A percentile compares a stretch with the other conserved stretches of the same genome.
Conservation (phyloP, 2,797 vertebrate species). For the Enteromius mattozi region DNA sequence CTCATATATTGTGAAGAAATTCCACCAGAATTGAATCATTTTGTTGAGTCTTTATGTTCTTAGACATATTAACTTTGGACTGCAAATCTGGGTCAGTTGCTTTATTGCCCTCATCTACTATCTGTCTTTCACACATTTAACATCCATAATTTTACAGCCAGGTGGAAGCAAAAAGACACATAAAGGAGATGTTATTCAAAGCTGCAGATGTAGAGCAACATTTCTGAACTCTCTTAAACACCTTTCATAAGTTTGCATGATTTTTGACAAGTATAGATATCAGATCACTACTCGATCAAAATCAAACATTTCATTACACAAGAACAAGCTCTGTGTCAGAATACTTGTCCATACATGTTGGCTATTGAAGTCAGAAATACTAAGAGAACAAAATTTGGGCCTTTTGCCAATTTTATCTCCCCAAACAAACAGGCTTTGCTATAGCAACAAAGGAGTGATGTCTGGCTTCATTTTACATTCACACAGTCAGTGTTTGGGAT, state of each 20-base stretch:
- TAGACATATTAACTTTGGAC: background rate
- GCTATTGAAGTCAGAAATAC: conserved; percentile 11
- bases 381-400: conserved; percentile 17
- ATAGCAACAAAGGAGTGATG: background rate
- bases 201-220: background rate
- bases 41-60: background rate
- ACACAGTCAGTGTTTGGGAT: background rate
- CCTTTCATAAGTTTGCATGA: background rate
- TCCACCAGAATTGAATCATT: background rate
- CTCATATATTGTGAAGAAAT: background rate
- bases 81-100: background rate
- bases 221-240: background rate
- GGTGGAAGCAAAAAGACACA: background rate
- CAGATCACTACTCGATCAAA: background rate
- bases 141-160: background rate
- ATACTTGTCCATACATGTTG: conserved; percentile 51
- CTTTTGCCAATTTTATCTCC: conserved; percentile 10
- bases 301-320: conserved; percentile 10
- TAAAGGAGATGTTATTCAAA: background rate
- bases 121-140: background rate
- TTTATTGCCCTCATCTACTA: background rate
- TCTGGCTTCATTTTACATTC: background rate
- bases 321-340: conserved; percentile 24
- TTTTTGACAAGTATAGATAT: conserved; percentile 16
- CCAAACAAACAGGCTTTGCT: conserved; percentile 30